Evolutionary conservation across 2,888 invertebrate genomes (phyloP).

Genomic region (Netelia inedita): DNA sequence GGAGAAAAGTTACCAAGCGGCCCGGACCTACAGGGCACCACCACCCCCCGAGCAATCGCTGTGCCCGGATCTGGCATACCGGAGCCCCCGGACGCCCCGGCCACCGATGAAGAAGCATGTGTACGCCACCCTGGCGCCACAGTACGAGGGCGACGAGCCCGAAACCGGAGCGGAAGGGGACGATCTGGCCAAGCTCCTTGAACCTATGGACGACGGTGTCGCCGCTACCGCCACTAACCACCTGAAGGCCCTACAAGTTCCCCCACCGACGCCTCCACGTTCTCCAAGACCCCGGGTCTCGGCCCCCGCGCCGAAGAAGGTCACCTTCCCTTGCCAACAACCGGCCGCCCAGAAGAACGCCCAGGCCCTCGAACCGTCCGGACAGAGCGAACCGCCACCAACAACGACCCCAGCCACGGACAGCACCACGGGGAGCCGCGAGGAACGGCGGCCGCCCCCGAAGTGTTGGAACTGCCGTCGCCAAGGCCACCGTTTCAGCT

Average conservation of each 20-base stretch:
- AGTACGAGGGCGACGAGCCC: too few species aligned
- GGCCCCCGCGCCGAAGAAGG: too few species aligned
- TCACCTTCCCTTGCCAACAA: neutral
- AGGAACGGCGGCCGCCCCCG: neutral
- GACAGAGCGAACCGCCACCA: neutral
- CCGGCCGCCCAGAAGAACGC: neutral
- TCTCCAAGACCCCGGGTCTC: neutral
- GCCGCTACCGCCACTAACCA: too few species aligned
- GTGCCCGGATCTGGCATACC: neutral
- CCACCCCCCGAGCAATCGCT: too few species aligned
- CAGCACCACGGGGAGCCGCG: too few species aligned
- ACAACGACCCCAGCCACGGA: too few species aligned
- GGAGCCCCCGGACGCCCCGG: neutral
- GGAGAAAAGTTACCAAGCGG: too few species aligned
- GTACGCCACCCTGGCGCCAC: neutral
- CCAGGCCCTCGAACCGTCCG: neutral
- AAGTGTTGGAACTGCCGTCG: neutral
- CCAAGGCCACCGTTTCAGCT: neutral
- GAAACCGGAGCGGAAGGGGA: too few species aligned
- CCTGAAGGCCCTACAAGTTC: too few species aligned
- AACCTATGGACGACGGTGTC: too few species aligned
- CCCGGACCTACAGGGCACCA: too few species aligned
- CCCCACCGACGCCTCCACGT: neutral
- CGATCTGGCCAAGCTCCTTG: too few species aligned
- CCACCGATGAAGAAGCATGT: neutral